A percentile compares a stretch with the other conserved stretches of the same genome.
Evolutionary conservation across 2,797 vertebrate species (phyloP).

Genomic region (Syngnathus rostellatus): DNA sequence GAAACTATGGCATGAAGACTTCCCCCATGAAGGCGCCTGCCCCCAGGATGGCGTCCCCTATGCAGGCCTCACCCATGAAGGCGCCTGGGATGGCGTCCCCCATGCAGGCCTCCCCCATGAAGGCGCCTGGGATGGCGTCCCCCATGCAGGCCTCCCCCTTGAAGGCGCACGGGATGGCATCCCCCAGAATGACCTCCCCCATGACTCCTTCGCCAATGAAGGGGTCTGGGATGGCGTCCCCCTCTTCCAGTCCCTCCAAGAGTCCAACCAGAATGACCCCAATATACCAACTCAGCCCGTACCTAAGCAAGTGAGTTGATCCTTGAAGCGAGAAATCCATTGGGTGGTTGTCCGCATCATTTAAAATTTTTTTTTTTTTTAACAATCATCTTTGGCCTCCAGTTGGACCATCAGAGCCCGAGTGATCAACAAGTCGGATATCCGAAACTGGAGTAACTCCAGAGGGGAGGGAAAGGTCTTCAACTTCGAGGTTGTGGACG

Average conservation of each 20-base stretch:
- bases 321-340: no score
- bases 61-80: conserved; percentile 27
- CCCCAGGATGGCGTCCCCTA: background rate
- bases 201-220: background rate
- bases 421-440: conserved; percentile 84
- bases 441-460: conserved; percentile 93
- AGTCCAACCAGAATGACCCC: conserved; percentile 76
- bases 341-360: no score
- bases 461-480: conserved; percentile 91
- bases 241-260: conserved; percentile 56
- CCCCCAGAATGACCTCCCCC: no score
- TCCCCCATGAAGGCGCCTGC: conserved; percentile 2
- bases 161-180: background rate
- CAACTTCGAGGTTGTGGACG: conserved; percentile 86
- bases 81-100: conserved; percentile 33
- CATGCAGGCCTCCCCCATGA: conserved; percentile 41
- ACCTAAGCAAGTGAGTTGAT: conserved; percentile 85
- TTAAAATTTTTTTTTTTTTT: no score
- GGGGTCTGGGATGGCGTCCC: background rate
- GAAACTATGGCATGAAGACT: conserved; percentile 7
- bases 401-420: conserved; percentile 93
- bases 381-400: background rate
- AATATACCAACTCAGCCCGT: conserved; percentile 83
- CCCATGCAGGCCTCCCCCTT: conserved; percentile 6
- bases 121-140: conserved; percentile 26